Conservation (phyloP, 2,888 invertebrate species). For the Tridacna gigas region DNA sequence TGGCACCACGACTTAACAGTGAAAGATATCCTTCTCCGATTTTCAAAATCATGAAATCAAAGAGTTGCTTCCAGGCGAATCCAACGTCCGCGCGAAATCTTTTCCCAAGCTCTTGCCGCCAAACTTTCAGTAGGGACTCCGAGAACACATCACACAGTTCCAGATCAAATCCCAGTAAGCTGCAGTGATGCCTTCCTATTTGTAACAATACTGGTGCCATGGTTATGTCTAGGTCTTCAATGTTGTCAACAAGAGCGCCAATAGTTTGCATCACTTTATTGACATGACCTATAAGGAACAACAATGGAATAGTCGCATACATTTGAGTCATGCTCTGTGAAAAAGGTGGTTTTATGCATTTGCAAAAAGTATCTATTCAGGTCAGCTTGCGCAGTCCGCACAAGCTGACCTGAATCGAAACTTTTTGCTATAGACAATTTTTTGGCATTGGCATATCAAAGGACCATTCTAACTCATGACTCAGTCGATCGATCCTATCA, state of each 20-base stretch:
- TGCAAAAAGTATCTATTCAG: too few relatives aligned
- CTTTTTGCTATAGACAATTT: too few relatives aligned
- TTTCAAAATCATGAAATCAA: conserved; percentile 9
- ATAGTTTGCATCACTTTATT: conserved; percentile 16
- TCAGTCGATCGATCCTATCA: too few relatives aligned
- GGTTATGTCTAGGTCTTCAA: neutral
- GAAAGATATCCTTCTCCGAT: conserved; percentile 1
- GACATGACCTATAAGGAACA: conserved; percentile 1
- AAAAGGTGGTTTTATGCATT: too few relatives aligned
- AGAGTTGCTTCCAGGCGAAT: conserved; percentile 1
- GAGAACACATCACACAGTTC: conserved; percentile 10
- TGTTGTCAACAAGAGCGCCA: conserved; percentile 7
- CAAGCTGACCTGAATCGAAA: too few relatives aligned
- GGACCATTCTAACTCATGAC: too few relatives aligned
- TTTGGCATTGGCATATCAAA: too few relatives aligned
- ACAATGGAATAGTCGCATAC: too few relatives aligned
- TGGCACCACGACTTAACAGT: neutral
- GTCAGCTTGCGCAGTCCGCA: too few relatives aligned
- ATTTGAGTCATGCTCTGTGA: too few relatives aligned
- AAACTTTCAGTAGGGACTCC: neutral
- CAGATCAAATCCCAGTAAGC: neutral
- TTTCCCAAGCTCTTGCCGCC: neutral
- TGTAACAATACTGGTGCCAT: neutral
- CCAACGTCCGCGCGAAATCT: neutral
- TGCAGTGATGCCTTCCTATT: neutral